Percentiles rank a stretch among this genome's conserved stretches.
phyloP scores from a whole-genome alignment of 2,888 invertebrate species.

The Chironomus tentans region DNA sequence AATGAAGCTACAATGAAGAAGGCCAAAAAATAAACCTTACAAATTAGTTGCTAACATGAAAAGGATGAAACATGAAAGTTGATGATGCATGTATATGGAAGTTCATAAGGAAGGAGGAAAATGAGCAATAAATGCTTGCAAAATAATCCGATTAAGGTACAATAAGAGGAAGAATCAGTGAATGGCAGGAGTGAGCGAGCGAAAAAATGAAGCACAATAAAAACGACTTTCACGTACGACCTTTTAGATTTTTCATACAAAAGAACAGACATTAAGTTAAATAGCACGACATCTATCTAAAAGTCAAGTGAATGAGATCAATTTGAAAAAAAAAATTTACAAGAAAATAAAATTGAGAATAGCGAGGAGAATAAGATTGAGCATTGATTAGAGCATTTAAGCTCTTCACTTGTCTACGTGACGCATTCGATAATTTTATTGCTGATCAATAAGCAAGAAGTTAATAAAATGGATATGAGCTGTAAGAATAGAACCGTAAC shows the following conservation, averaged over 20 bases:
- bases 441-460: too few relatives aligned
- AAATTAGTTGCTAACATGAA: conserved; percentile 15
- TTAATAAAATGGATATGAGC: background rate
- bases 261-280: background rate
- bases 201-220: background rate
- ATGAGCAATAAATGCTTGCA: background rate
- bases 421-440: conserved; percentile 6
- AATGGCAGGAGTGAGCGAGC: background rate
- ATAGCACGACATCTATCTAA: background rate
- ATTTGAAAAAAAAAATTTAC: background rate
- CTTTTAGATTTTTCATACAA: background rate
- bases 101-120: background rate
- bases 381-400: conserved; percentile 15
- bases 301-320: background rate
- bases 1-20: too few relatives aligned
- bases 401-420: background rate
- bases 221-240: conserved; percentile 16
- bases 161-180: background rate
- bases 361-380: background rate
- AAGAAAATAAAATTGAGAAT: background rate
- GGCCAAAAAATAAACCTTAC: background rate
- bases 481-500: background rate
- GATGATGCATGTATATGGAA: background rate
- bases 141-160: background rate
- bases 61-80: background rate